These are phyloP conservation scores for Echiichthys vipera DNA, from an alignment of 2,797 vertebrate genomes.

Conservation along the genomic window DNA sequence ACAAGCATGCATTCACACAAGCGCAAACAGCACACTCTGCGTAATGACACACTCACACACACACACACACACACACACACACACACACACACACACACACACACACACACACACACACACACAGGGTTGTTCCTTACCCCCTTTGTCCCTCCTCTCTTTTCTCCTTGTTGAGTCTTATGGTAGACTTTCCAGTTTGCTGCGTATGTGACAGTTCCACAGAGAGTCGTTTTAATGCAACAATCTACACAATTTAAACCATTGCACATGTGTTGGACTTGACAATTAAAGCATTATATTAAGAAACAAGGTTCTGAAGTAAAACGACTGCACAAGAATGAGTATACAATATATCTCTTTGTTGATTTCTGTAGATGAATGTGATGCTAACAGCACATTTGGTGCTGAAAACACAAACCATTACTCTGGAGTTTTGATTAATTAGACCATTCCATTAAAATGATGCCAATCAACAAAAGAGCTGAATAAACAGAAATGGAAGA, in stretches of 20 bases:
- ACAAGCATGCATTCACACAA: constrained; percentile 40
- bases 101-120: constrained; percentile 19
- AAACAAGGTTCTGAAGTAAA: background rate
- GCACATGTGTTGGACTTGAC: background rate
- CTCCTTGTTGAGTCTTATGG: constrained; percentile 21
- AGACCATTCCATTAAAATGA: background rate
- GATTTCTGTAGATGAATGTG: background rate
- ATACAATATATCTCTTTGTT: background rate
- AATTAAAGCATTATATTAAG: background rate
- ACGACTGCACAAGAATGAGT: background rate
- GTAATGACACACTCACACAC: constrained; percentile 14
- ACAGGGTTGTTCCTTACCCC: constrained; percentile 25
- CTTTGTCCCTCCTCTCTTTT: constrained; percentile 34
- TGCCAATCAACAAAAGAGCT: background rate
- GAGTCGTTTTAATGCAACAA: background rate
- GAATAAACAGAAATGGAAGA: background rate
- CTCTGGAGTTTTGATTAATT: background rate
- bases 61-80: constrained; percentile 36
- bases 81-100: constrained; percentile 43
- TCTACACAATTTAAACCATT: background rate
- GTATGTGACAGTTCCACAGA: constrained; percentile 4
- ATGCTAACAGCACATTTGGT: background rate
- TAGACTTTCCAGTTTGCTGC: constrained; percentile 18
- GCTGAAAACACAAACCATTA: background rate
- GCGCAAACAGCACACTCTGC: constrained; percentile 29